These are phyloP conservation scores for Xenopus petersii DNA, from an alignment of 2,797 vertebrate genomes.

Conservation along the genomic window DNA sequence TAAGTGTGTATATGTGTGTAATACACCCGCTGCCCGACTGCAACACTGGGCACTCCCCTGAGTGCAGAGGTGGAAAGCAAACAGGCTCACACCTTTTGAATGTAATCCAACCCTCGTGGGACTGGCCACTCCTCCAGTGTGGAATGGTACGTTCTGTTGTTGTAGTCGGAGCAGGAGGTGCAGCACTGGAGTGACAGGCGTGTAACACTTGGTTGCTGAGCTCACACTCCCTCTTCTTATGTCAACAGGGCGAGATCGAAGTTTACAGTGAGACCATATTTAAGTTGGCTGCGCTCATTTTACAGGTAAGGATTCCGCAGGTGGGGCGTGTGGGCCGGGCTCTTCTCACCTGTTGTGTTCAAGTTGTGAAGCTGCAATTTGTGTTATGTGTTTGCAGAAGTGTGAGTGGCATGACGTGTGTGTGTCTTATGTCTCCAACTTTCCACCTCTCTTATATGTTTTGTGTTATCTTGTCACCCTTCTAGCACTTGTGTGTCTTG, in stretches of 20 bases:
- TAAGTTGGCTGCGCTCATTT: conserved; percentile 85
- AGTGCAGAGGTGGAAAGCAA: not conserved
- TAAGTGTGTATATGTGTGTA: too few relatives aligned
- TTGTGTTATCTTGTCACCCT: too few relatives aligned
- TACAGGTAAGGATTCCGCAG: conserved; percentile 81
- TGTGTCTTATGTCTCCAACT: too few relatives aligned
- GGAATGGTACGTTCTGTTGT: conserved; percentile 75
- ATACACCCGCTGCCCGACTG: not conserved
- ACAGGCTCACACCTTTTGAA: not conserved
- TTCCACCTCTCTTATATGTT: not conserved
- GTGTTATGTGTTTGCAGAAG: not conserved
- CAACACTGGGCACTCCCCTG: not conserved
- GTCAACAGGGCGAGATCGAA: conserved; percentile 81
- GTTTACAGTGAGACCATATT: conserved; percentile 89
- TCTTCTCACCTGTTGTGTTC: not conserved
- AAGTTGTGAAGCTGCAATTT: not conserved
- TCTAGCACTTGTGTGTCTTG: too few relatives aligned
- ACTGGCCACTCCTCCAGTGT: conserved; percentile 19
- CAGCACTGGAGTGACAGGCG: conserved; percentile 55
- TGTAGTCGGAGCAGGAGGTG: conserved; percentile 67
- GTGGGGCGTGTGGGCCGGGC: not conserved
- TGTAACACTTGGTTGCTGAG: conserved; percentile 10
- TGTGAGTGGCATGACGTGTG: not conserved
- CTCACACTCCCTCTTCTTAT: conserved; percentile 40
- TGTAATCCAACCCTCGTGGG: conserved; percentile 2